Percentiles rank a stretch among this genome's conserved stretches.
phyloP scores from a whole-genome alignment of 2,113 vertebrate species.

The Xiphias gladius region DNA sequence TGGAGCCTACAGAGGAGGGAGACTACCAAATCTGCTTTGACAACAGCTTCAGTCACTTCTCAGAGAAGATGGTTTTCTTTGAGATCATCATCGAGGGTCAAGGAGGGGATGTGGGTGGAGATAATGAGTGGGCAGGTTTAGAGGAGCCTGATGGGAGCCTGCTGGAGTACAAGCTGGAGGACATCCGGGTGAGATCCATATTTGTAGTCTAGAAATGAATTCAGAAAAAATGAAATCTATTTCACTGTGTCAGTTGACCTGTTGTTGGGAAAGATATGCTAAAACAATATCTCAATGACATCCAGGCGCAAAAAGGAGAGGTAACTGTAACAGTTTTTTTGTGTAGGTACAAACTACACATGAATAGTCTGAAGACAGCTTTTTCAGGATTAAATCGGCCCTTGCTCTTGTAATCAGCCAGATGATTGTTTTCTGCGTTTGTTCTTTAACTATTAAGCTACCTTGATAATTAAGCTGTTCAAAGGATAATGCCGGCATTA shows the following conservation, averaged over 20 bases:
- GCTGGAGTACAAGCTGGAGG: conserved; percentile 92
- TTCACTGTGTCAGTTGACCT: background rate
- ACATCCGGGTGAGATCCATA: conserved; percentile 86
- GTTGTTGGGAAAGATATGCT: background rate
- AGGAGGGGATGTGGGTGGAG: conserved; percentile 82
- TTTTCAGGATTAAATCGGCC: background rate
- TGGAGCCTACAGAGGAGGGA: conserved; percentile 90
- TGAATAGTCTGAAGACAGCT: background rate
- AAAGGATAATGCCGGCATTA: background rate
- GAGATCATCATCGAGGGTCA: conserved; percentile 87
- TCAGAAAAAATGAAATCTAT: background rate
- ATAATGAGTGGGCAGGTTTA: conserved; percentile 86
- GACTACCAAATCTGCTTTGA: conserved; percentile 95
- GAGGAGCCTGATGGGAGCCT: conserved; percentile 87
- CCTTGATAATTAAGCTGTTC: background rate
- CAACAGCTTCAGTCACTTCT: conserved; percentile 93
- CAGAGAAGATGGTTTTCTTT: conserved; percentile 94
- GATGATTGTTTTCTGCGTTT: too few relatives aligned
- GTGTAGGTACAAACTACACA: background rate
- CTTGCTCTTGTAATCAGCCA: background rate
- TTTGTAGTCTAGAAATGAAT: background rate
- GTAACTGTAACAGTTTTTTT: background rate
- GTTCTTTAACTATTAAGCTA: background rate
- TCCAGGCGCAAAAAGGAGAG: background rate
- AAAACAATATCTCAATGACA: background rate